Evolutionary conservation across 2,888 invertebrate genomes (phyloP).

Genomic region (Philonicus albiceps): DNA sequence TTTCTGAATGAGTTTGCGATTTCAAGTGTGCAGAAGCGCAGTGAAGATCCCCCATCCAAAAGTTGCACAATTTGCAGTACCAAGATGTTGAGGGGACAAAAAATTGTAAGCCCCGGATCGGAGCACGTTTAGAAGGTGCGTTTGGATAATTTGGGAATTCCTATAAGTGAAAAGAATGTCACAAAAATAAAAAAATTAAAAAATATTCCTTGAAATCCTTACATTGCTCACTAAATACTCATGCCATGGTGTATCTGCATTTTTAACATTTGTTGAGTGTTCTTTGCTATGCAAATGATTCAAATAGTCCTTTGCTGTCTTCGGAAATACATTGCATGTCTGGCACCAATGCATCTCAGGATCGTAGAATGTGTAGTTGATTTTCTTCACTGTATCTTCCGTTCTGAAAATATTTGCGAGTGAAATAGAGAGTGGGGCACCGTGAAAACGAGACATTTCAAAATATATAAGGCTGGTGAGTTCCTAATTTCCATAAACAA

Average conservation of each 20-base stretch:
- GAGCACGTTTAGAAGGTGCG: conserved; percentile 79
- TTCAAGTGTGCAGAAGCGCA: conserved; percentile 88
- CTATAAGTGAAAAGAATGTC: conserved; percentile 47
- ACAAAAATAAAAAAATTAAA: not conserved
- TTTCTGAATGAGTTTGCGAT: conserved; percentile 78
- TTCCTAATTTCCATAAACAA: no score
- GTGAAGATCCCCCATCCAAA: conserved; percentile 88
- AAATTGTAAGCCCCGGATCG: conserved; percentile 87
- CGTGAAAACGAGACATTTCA: not conserved
- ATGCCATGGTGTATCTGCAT: conserved; percentile 62
- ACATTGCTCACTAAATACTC: conserved; percentile 57
- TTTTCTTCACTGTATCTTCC: conserved; percentile 59
- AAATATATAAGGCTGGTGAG: no score
- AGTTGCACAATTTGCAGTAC: conserved; percentile 88
- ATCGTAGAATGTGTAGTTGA: conserved; percentile 86
- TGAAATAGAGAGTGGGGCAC: not conserved
- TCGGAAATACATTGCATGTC: conserved; percentile 84
- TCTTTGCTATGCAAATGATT: conserved; percentile 82
- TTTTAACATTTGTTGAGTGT: conserved; percentile 67
- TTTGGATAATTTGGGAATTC: conserved; percentile 75
- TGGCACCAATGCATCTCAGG: conserved; percentile 92
- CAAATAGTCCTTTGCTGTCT: conserved; percentile 84
- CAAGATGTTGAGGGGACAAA: conserved; percentile 87
- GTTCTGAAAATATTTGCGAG: conserved; percentile 35
- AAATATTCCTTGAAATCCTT: conserved; percentile 40